Evolutionary conservation across 2,888 invertebrate species (phyloP), one percentile per base, ranked within the genome.

Genomic region (Ichneumoninae sp.): DNA sequence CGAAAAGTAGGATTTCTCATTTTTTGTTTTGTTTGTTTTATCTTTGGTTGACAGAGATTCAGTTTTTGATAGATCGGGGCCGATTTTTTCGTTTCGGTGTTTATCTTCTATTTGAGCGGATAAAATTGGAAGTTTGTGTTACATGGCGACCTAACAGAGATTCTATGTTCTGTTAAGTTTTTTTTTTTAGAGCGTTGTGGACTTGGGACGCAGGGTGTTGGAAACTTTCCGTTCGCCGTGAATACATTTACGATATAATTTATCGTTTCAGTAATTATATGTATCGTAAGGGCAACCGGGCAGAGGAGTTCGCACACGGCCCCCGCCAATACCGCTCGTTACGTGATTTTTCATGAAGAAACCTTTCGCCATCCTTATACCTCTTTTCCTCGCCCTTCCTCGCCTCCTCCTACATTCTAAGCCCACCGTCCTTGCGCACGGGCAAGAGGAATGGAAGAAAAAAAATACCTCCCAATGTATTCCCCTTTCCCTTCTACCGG

Each of bases 401-500:
- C 57, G 66, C 69, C 60, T 52, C 65, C 47, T 66, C 22, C 68
- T 66, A 85, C 44, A 57, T 57, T 57, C 26, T 57, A 57, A 73
- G 77, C 70, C 80, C 84, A 66, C 68, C 74, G 79, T 83, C 74
- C 65, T 85, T 87, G 85, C 83, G 82, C 74, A 75, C 77, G 33
- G 69, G 63, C 74, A 30, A 44, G 54, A 19, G 33, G 36, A 26
- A 77, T 47, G 44, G 44, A 47, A 3, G 13, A 52, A 60, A 63
- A 63, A 77, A 81, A 81, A 68, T 63, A 65, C 78, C 16, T 69
- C 71, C 63, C 68, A 82, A 81, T 50, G 70, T 68, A 85, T 78
- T 81, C 83, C 83, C 83, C 85, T 82, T 83, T 87, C 79, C 86
- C 82, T 86, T 78, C 75, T 82, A 78, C 81, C 77, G 69, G 76